Evolutionary conservation across 2,797 vertebrate genomes (phyloP).

Genomic region (Synanceia verrucosa): DNA sequence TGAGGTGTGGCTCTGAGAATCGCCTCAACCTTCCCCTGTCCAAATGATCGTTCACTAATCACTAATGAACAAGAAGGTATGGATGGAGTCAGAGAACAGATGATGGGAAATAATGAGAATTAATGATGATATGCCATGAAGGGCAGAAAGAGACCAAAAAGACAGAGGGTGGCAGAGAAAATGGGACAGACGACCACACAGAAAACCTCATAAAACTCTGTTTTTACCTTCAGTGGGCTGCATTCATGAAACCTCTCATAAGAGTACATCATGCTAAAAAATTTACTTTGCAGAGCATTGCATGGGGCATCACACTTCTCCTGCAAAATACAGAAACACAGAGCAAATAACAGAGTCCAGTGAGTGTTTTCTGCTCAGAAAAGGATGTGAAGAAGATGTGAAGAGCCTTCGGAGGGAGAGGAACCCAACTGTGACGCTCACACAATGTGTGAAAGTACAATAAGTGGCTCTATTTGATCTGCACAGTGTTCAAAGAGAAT

Average conservation of each 20-base stretch:
- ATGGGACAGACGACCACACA: neutral
- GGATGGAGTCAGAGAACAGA: constrained; percentile 49
- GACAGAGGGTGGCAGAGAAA: neutral
- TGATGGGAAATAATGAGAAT: constrained; percentile 65
- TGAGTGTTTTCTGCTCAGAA: constrained; percentile 12
- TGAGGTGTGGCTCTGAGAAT: constrained; percentile 44
- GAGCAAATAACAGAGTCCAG: neutral
- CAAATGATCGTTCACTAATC: constrained; percentile 57
- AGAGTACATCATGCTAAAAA: neutral
- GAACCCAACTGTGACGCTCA: constrained; percentile 36
- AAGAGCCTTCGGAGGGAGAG: neutral
- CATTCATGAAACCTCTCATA: neutral
- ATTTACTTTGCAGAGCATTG: constrained; percentile 9
- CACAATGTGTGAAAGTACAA: constrained; percentile 7
- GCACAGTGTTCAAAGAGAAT: neutral
- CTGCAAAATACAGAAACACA: neutral
- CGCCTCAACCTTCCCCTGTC: constrained; percentile 32
- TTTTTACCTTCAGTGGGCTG: neutral
- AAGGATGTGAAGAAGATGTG: constrained; percentile 10
- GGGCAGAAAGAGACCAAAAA: constrained; percentile 30
- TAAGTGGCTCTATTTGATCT: constrained; percentile 32
- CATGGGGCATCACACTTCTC: constrained; percentile 9
- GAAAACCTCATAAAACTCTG: neutral
- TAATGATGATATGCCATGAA: constrained; percentile 52
- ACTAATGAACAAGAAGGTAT: constrained; percentile 47